phyloP scores from a whole-genome alignment of 2,797 vertebrate genomes.

The Cirrhinus molitorella region DNA sequence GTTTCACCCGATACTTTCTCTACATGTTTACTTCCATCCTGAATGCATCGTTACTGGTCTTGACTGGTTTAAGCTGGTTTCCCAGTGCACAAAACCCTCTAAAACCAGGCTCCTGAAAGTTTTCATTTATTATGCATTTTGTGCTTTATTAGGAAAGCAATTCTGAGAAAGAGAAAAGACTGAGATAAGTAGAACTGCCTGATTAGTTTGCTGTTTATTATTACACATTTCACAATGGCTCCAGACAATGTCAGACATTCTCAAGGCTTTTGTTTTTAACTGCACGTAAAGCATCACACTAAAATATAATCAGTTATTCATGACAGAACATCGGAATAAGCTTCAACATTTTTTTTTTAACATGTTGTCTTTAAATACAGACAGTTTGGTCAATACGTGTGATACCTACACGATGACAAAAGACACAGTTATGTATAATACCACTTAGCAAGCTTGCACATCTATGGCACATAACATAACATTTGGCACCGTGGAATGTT shows the following conservation, averaged over 20 bases:
- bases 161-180: not conserved
- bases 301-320: slow-evolving; percentile 67
- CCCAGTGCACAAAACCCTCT: not conserved
- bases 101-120: not conserved
- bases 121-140: no score
- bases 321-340: slow-evolving; percentile 70
- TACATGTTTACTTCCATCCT: not conserved
- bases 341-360: slow-evolving; percentile 33
- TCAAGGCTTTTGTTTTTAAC: slow-evolving; percentile 79
- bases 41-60: not conserved
- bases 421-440: slow-evolving; percentile 72
- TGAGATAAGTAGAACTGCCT: not conserved
- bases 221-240: slow-evolving; percentile 77
- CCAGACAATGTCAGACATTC: slow-evolving; percentile 74
- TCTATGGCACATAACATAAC: slow-evolving; percentile 17
- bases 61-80: not conserved
- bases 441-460: slow-evolving; percentile 60
- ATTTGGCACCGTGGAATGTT: slow-evolving; percentile 27
- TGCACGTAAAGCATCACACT: slow-evolving; percentile 73
- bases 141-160: not conserved
- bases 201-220: slow-evolving; percentile 72
- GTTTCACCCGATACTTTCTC: not conserved
- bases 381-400: slow-evolving; percentile 70
- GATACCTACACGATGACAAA: slow-evolving; percentile 24
- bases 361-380: slow-evolving; percentile 63